Percentiles rank a stretch among this genome's conserved stretches.
phyloP scores from a whole-genome alignment of 1,140 invertebrate genomes.

The Zaprionus camerounensis region DNA sequence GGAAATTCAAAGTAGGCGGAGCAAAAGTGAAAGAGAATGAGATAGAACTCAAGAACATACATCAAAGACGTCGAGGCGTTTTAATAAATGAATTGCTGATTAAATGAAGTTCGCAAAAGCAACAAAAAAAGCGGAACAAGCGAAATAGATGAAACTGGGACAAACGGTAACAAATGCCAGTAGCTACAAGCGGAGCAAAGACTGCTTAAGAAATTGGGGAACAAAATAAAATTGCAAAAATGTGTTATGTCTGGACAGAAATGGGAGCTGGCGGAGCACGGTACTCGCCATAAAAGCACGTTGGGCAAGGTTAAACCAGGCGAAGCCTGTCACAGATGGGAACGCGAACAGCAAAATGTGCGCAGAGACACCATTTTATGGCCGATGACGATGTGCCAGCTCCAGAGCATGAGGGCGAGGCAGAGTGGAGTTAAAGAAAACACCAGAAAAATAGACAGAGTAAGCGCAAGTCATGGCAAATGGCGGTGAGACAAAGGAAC shows the following conservation, averaged over 20 bases:
- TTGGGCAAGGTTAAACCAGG: slow-evolving; percentile 56
- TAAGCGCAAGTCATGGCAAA: slow-evolving; percentile 45
- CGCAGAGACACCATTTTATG: slow-evolving; percentile 71
- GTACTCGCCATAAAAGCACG: slow-evolving; percentile 36
- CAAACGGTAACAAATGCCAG: slow-evolving; percentile 43
- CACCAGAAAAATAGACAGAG: slow-evolving; percentile 1
- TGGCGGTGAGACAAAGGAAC: slow-evolving; percentile 59
- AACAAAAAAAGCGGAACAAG: slow-evolving; percentile 7
- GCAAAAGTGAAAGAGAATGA: background rate
- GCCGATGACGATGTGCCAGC: slow-evolving; percentile 40
- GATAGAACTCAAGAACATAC: background rate
- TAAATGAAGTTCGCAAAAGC: slow-evolving; percentile 58
- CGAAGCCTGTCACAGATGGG: slow-evolving; percentile 52
- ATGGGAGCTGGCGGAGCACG: background rate
- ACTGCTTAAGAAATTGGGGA: slow-evolving; percentile 61
- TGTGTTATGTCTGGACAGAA: slow-evolving; percentile 30
- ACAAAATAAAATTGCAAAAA: slow-evolving; percentile 73
- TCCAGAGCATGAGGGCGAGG: background rate
- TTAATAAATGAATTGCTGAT: slow-evolving; percentile 75
- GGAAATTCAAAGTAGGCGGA: slow-evolving; percentile 34
- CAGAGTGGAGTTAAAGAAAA: background rate
- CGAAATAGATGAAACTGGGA: slow-evolving; percentile 27
- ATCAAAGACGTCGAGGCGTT: slow-evolving; percentile 45
- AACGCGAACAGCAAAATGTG: slow-evolving; percentile 63
- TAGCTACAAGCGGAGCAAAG: slow-evolving; percentile 37